Evolutionary conservation across 2,113 vertebrate species (phyloP).

Genomic region (Austrofundulus limnaeus): DNA sequence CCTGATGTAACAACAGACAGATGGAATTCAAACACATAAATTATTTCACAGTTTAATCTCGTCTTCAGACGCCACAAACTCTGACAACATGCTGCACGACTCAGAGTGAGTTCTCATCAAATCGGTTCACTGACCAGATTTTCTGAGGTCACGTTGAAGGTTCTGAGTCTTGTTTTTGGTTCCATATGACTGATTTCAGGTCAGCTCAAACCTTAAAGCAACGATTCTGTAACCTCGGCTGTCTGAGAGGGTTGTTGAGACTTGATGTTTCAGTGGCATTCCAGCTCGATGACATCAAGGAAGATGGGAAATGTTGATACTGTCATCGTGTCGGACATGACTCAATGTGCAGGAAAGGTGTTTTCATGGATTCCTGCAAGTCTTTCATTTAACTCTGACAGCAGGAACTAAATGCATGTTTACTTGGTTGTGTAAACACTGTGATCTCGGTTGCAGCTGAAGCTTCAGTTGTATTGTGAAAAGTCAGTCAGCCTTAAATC

Average conservation of each 20-base stretch:
- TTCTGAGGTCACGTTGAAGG: slow-evolving; percentile 12
- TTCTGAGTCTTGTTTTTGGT: slow-evolving; percentile 6
- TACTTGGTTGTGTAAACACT: neutral
- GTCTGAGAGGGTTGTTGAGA: slow-evolving; percentile 20
- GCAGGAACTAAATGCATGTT: slow-evolving; percentile 4
- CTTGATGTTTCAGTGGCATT: slow-evolving; percentile 40
- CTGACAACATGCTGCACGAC: slow-evolving; percentile 28
- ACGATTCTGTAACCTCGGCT: neutral
- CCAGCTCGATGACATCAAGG: slow-evolving; percentile 28
- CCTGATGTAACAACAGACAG: slow-evolving; percentile 16
- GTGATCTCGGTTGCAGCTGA: neutral
- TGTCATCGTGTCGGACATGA: slow-evolving; percentile 1
- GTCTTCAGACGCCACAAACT: slow-evolving; percentile 27
- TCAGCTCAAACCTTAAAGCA: neutral
- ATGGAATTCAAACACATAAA: slow-evolving; percentile 36
- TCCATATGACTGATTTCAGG: slow-evolving; percentile 12
- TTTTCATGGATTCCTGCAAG: neutral
- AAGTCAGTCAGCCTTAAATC: neutral
- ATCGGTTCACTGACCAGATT: slow-evolving; percentile 16
- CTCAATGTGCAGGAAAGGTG: slow-evolving; percentile 5
- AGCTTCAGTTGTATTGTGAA: neutral
- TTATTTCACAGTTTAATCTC: slow-evolving; percentile 12
- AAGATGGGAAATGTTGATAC: neutral
- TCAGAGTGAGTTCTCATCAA: slow-evolving; percentile 41
- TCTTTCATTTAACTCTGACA: neutral